These are phyloP conservation scores for Desmodus rotundus DNA, from an alignment of 2,113 vertebrate genomes.

Conservation along the genomic window DNA sequence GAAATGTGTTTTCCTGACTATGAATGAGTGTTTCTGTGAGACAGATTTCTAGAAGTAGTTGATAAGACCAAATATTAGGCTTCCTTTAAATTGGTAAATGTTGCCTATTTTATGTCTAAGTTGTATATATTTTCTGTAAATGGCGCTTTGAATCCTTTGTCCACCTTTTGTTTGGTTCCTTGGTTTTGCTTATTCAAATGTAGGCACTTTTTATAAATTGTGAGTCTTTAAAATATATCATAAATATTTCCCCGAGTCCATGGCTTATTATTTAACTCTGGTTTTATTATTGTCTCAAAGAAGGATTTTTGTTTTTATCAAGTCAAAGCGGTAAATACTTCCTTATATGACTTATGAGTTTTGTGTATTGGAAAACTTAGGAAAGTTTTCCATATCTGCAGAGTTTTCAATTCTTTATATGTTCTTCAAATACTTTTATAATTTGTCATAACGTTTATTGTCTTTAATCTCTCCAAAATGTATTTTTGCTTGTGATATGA, in stretches of 20 bases:
- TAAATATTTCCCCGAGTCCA: background rate
- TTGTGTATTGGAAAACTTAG: background rate
- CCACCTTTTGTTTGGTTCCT: background rate
- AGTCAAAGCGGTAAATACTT: background rate
- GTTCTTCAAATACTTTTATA: slow-evolving; percentile 19
- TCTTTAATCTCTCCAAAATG: background rate
- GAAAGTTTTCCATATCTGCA: background rate
- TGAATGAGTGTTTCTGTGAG: background rate
- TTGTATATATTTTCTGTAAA: background rate
- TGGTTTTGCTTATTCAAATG: background rate
- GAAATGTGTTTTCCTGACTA: background rate
- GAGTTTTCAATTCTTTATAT: background rate
- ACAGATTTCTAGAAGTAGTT: background rate
- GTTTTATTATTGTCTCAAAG: background rate
- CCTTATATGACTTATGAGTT: background rate
- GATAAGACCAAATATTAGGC: background rate
- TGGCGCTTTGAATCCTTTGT: background rate
- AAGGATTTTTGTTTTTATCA: background rate
- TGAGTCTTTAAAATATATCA: background rate
- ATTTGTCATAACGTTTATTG: background rate
- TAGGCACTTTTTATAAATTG: background rate
- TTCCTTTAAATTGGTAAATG: slow-evolving; percentile 3
- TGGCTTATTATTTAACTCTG: background rate
- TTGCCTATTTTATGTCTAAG: background rate
- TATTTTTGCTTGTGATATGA: slow-evolving; percentile 1